Evolutionary conservation across 2,113 vertebrate species (phyloP).

Genomic region (Turdus rufiventris): DNA sequence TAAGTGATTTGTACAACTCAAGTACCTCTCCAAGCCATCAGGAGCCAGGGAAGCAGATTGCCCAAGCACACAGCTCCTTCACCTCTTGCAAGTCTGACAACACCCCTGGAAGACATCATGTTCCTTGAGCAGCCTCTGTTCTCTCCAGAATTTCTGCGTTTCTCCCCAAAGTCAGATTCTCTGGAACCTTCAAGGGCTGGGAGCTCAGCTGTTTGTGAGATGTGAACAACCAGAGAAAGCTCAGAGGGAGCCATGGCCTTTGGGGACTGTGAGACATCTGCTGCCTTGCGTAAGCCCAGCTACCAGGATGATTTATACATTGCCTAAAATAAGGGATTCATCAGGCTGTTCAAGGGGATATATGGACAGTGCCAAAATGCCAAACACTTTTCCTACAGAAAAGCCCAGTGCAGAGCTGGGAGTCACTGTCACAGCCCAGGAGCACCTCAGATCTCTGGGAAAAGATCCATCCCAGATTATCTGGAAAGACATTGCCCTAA

Average conservation of each 20-base stretch:
- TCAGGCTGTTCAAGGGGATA: neutral
- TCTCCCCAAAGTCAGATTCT: neutral
- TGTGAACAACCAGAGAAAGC: neutral
- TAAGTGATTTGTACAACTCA: neutral
- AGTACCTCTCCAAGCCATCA: neutral
- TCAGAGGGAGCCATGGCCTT: neutral
- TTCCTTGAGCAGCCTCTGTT: neutral
- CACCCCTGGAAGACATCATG: too few relatives aligned
- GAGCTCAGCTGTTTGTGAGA: neutral
- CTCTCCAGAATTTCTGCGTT: neutral
- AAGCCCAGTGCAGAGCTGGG: neutral
- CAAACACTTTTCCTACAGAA: neutral
- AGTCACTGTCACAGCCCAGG: neutral
- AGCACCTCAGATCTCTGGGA: neutral
- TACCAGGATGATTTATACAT: neutral
- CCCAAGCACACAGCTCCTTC: neutral
- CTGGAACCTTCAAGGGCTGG: neutral
- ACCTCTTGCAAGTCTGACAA: neutral
- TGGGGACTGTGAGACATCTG: neutral
- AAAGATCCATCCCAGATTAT: neutral
- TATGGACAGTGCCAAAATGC: neutral
- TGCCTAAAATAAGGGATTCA: accelerated
- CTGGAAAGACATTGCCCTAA: neutral
- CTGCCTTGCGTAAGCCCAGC: neutral
- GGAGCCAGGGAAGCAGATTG: neutral